Evolutionary conservation across 2,888 invertebrate genomes (phyloP).

Genomic region (Cerceris rybyensis): DNA sequence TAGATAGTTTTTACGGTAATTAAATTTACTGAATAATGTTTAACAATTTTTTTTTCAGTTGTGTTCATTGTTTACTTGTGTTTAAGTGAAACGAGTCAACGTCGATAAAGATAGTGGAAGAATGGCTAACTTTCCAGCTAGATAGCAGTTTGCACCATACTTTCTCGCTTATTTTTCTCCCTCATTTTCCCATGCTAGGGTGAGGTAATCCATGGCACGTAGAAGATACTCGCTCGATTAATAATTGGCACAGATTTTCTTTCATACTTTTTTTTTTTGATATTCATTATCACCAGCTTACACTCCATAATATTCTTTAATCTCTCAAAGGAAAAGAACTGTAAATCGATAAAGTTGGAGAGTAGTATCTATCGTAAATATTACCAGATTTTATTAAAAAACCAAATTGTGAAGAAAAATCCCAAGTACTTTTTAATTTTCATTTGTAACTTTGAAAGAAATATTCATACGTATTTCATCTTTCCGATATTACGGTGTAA

Average conservation of each 20-base stretch:
- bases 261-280: background rate
- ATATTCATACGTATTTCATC: too few species aligned
- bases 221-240: conserved; percentile 21
- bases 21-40: background rate
- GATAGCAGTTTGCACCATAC: background rate
- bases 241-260: conserved; percentile 29
- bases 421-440: too few species aligned
- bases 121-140: background rate
- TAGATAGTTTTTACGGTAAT: too few species aligned
- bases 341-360: too few species aligned
- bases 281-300: background rate
- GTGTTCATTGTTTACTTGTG: background rate
- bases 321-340: too few species aligned
- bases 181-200: conserved; percentile 28
- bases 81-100: background rate
- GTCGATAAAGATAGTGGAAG: background rate
- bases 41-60: background rate
- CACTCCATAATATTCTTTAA: too few species aligned
- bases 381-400: too few species aligned
- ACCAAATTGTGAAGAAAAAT: too few species aligned
- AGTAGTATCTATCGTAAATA: too few species aligned
- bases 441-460: too few species aligned
- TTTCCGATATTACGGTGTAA: too few species aligned
- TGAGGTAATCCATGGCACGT: conserved; percentile 2
- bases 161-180: background rate